Conservation (phyloP, 2,113 vertebrate genomes). For the Indicator indicator region DNA sequence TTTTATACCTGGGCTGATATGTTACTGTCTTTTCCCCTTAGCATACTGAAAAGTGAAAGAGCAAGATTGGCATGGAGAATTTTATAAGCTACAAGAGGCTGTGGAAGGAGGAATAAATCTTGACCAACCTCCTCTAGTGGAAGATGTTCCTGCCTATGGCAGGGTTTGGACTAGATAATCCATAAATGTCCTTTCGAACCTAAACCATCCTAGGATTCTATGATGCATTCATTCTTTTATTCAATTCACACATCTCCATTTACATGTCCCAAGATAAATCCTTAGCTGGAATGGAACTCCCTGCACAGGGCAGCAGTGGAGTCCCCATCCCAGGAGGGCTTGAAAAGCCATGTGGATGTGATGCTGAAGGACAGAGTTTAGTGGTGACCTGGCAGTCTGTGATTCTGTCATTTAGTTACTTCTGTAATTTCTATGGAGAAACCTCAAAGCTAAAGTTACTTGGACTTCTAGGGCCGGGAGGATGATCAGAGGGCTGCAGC, state of each 20-base stretch:
- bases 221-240: neutral
- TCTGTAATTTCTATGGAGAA: neutral
- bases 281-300: neutral
- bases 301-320: neutral
- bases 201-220: neutral
- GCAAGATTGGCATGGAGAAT: accelerated
- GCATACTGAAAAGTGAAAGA: neutral
- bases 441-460: neutral
- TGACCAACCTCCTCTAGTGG: neutral
- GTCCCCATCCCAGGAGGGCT: too few relatives aligned
- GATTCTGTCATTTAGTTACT: neutral
- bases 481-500: too few relatives aligned
- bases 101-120: neutral
- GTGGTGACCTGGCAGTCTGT: too few relatives aligned
- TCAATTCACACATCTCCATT: neutral
- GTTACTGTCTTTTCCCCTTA: neutral
- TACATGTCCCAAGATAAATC: neutral
- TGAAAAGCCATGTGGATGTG: too few relatives aligned
- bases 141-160: too few relatives aligned
- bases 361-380: too few relatives aligned
- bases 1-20: neutral
- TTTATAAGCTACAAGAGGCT: neutral
- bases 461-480: neutral
- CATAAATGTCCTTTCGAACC: too few relatives aligned
- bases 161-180: too few relatives aligned